Percentiles rank a stretch among this genome's conserved stretches.
These are phyloP conservation scores for Xestobium rufovillosum DNA, from an alignment of 2,888 invertebrate species.

Conservation along the genomic window DNA sequence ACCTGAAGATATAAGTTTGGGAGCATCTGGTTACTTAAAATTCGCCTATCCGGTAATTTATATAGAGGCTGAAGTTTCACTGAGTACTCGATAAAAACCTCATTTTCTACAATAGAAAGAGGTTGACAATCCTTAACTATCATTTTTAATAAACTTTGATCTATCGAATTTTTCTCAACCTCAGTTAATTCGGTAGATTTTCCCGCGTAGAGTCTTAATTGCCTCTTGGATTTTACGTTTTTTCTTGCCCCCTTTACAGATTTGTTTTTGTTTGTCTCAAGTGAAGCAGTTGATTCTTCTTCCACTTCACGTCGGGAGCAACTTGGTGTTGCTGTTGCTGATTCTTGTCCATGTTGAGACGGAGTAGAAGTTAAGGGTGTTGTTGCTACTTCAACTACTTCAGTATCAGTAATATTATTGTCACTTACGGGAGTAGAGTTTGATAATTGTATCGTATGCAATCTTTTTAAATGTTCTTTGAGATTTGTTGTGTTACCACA, in stretches of 20 bases:
- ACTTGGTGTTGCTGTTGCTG: no score
- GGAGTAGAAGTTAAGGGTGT: no score
- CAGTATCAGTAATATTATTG: no score
- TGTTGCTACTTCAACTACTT: no score
- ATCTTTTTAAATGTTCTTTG: constrained; percentile 11
- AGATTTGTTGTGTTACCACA: constrained; percentile 18
- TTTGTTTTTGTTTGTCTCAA: no score
- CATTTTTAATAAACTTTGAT: constrained; percentile 21
- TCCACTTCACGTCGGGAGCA: no score
- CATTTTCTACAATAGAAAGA: constrained; percentile 27
- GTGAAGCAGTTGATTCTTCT: no score
- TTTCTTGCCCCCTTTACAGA: no score
- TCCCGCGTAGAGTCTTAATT: constrained; percentile 2
- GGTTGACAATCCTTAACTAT: constrained; percentile 24
- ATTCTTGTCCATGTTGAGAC: no score
- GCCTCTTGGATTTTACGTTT: constrained; percentile 8
- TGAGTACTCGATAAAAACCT: constrained; percentile 25
- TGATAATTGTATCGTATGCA: constrained; percentile 13
- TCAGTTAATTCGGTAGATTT: constrained; percentile 5
- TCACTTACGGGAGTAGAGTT: no score
- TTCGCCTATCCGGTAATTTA: constrained; percentile 18
- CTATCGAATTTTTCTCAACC: constrained; percentile 7
- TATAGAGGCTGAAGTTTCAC: constrained; percentile 23
- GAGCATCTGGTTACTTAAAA: constrained; percentile 19
- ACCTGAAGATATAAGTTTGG: constrained; percentile 18